Base-by-base conservation (phyloP, 1,140 invertebrate species). In the Pogonomyrmex californicus region DNA sequence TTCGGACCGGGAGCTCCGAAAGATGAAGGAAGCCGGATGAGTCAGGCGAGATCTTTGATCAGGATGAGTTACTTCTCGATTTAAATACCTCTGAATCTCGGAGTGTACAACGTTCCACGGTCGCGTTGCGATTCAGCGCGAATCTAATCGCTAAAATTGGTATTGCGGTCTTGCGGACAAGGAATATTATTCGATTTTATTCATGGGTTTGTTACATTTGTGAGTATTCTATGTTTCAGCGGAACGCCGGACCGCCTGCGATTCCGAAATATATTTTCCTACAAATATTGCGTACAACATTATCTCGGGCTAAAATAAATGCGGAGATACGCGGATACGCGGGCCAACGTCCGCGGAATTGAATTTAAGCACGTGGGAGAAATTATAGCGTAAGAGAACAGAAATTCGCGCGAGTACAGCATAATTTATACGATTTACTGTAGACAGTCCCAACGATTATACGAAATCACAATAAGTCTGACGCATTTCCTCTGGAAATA, bases 21-120 rank as follows among this genome's bases (percentile, higher is more conserved):
- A 38, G 73, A 81, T 38, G 49, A 38, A 44, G n/a, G 49, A 78
- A 47, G 30, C 9, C 41, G n/a, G 77, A 54, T 70, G 77, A 81
- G 77, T 70, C 77, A 56, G 65, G 17, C 78, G 65, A 81, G 70
- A 81, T 81, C 78, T 81, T 81, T 81, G 78, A 81, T 81, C 78
- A 81, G 65, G 23, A 81, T 70, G 78, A 70, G 65, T 70, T 81
- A 81, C 70, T 38, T 41, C 63, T 44, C 78, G 63, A 49, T 56
- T 68, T 56, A 54, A 81, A 5, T 14, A 5, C 14, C n/a, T 14
- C 4, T 30, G 17, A 44, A 70, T 4, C 12, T 10, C 44, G 36
- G 4, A n/a, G 5, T 36, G 41, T 23, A 23, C 30, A 14, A 47
- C 10, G n/a, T n/a, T n/a, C n/a, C n/a, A n/a, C n/a, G 58, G 14